Conservation (phyloP, 2,888 invertebrate genomes). For the Amphimallon solstitiale region DNA sequence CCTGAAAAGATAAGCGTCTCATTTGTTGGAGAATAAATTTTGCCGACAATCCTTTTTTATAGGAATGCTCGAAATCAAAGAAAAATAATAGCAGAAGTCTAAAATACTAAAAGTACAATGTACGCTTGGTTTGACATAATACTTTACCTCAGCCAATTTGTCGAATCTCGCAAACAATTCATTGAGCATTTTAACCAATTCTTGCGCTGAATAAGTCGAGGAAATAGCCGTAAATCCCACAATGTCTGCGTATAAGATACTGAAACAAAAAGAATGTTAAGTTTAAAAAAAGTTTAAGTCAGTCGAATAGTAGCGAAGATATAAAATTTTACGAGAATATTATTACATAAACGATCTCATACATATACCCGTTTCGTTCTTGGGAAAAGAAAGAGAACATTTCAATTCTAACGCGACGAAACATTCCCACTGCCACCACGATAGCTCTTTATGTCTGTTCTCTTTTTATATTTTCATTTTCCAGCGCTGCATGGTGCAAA, state of each 20-base stretch:
- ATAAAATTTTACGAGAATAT: constrained; percentile 10
- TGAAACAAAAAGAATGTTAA: constrained; percentile 62
- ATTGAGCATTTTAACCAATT: constrained; percentile 94
- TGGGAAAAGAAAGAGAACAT: no score
- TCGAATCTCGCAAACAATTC: constrained; percentile 96
- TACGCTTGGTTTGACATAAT: background rate
- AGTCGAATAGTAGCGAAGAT: background rate
- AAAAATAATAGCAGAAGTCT: no score
- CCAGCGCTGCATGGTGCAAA: background rate
- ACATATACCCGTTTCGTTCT: no score
- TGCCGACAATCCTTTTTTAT: no score
- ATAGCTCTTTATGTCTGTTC: background rate
- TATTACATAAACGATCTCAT: background rate
- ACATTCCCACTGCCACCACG: no score
- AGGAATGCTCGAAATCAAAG: no score
- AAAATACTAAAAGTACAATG: background rate
- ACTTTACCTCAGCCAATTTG: constrained; percentile 80
- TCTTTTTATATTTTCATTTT: constrained; percentile 4
- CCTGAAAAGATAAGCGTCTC: no score
- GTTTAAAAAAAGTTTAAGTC: no score
- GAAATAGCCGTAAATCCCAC: constrained; percentile 98
- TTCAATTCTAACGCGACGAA: no score
- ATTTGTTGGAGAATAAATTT: no score
- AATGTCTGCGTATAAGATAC: constrained; percentile 97
- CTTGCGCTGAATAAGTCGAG: constrained; percentile 94